Evolutionary conservation across 2,888 invertebrate genomes (phyloP).

Genomic region (Helicoverpa assulta): DNA sequence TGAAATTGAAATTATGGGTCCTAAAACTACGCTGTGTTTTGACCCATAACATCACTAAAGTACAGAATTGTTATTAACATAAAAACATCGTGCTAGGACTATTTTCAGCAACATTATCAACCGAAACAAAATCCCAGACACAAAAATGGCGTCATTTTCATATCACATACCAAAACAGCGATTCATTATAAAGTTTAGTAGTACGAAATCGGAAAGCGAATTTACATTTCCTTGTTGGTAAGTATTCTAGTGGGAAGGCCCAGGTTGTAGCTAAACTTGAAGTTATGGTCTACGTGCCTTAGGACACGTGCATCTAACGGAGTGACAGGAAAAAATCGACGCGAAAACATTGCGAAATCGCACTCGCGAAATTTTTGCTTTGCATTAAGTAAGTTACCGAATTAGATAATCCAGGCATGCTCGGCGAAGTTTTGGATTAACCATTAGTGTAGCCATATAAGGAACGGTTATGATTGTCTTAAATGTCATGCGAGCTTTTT

Average conservation of each 20-base stretch:
- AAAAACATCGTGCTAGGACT: not conserved
- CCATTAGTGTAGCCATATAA: not conserved
- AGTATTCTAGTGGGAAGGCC: slow-evolving; percentile 52
- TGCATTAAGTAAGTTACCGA: not conserved
- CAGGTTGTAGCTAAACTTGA: slow-evolving; percentile 54
- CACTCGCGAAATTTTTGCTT: slow-evolving; percentile 48
- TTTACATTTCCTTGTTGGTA: slow-evolving; percentile 57
- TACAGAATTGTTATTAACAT: not conserved
- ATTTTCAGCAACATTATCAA: not conserved
- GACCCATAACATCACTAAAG: not conserved
- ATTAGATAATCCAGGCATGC: not conserved
- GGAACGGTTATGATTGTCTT: not conserved
- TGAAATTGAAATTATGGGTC: too few species aligned
- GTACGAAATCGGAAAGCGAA: slow-evolving; percentile 50
- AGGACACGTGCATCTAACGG: slow-evolving; percentile 58
- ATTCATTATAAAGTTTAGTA: slow-evolving; percentile 42
- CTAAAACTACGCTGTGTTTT: not conserved
- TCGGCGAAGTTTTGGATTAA: not conserved
- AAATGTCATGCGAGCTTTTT: slow-evolving; percentile 1
- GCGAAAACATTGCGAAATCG: slow-evolving; percentile 58
- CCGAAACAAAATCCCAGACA: not conserved
- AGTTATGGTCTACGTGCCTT: slow-evolving; percentile 63
- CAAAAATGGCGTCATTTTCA: slow-evolving; percentile 11
- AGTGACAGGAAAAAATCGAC: slow-evolving; percentile 54
- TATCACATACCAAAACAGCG: slow-evolving; percentile 19